These are phyloP conservation scores for Meandrina meandrites DNA, from an alignment of 92 coral and sea anemone species.

Conservation along the genomic window DNA sequence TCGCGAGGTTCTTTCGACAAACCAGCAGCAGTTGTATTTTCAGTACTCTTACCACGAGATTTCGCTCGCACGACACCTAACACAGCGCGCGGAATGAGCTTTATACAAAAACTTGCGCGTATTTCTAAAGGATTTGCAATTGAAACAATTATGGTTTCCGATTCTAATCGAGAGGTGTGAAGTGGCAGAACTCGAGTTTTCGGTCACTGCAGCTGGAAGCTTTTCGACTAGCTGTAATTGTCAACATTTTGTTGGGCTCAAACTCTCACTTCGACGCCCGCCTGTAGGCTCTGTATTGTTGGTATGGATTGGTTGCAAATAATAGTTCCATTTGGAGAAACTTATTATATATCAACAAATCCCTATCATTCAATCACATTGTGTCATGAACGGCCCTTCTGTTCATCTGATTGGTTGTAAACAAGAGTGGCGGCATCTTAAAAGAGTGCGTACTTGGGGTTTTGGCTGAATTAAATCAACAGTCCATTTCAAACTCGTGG, in stretches of 20 bases:
- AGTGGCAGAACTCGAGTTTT: constrained; percentile 49
- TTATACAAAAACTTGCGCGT: constrained; percentile 14
- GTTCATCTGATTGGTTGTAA: constrained; percentile 76
- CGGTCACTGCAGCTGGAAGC: constrained; percentile 50
- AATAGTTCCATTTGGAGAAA: constrained; percentile 95
- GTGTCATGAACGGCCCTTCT: constrained; percentile 79
- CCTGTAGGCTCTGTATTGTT: constrained; percentile 74
- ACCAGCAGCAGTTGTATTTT: constrained; percentile 3
- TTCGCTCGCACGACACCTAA: background rate
- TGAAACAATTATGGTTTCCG: constrained; percentile 82
- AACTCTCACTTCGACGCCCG: constrained; percentile 64
- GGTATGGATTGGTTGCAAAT: constrained; percentile 81
- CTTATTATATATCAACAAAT: constrained; percentile 98
- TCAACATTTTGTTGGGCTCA: constrained; percentile 65
- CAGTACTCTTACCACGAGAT: background rate
- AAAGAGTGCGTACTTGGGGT: constrained; percentile 80
- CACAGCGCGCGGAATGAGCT: constrained; percentile 17
- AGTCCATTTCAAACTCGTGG: constrained; percentile 62
- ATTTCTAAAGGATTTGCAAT: constrained; percentile 42
- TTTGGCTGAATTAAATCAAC: constrained; percentile 79
- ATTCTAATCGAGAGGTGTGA: constrained; percentile 87
- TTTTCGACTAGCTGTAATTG: constrained; percentile 52
- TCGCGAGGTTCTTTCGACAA: constrained; percentile 6
- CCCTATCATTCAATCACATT: constrained; percentile 98
- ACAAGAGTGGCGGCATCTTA: constrained; percentile 91